These are phyloP conservation scores for Drosophila ogumai DNA, from an alignment of 1,140 invertebrate species.

Conservation along the genomic window DNA sequence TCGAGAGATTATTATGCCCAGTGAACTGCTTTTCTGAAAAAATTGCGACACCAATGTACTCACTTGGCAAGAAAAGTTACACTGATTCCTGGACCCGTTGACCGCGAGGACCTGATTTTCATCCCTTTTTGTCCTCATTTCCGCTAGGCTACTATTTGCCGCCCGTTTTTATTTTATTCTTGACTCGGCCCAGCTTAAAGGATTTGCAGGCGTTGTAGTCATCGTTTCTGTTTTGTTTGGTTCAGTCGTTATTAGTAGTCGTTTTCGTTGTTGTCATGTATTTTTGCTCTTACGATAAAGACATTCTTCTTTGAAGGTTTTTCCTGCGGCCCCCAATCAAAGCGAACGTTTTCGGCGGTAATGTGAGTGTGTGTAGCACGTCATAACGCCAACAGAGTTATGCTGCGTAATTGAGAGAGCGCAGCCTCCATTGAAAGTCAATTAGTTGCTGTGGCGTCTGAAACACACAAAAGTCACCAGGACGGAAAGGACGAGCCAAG, in stretches of 20 bases:
- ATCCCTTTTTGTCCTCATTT: not conserved
- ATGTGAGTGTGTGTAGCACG: constrained; percentile 5
- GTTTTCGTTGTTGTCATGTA: constrained; percentile 38
- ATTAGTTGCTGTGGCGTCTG: constrained; percentile 49
- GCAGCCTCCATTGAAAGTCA: constrained; percentile 52
- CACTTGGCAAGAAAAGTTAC: not conserved
- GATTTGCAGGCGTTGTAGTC: constrained; percentile 51
- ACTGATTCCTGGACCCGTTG: constrained; percentile 14
- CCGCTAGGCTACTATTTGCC: not conserved
- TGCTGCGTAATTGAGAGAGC: constrained; percentile 32
- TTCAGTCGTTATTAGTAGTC: constrained; percentile 4
- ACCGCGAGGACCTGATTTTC: not conserved
- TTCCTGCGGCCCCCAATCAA: constrained; percentile 33
- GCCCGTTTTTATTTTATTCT: constrained; percentile 6
- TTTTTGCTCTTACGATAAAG: constrained; percentile 39
- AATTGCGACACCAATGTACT: not conserved
- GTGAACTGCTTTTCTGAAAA: not conserved
- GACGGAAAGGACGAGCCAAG: not conserved
- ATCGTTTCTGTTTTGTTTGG: constrained; percentile 24
- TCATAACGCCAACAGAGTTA: constrained; percentile 49
- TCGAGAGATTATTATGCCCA: not conserved
- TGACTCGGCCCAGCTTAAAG: constrained; percentile 52
- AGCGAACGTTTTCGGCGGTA: constrained; percentile 11
- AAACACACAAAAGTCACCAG: not conserved
- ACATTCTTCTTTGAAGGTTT: constrained; percentile 47